These are phyloP conservation scores for Ormyrus pomaceus DNA, from an alignment of 2,888 invertebrate genomes.

Conservation along the genomic window DNA sequence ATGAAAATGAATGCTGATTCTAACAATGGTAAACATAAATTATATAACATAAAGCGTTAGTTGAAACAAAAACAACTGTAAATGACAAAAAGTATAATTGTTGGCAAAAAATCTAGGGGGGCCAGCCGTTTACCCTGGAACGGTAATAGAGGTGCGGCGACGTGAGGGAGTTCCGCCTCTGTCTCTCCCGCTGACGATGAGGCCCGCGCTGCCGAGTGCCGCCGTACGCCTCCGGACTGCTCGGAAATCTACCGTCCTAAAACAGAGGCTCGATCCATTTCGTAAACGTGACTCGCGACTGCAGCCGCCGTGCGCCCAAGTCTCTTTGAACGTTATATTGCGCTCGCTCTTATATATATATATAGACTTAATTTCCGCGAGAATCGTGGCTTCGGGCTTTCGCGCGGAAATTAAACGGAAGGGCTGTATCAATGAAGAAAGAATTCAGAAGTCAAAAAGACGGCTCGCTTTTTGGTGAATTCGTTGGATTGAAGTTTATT, in stretches of 20 bases:
- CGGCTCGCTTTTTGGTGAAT: not conserved
- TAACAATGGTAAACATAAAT: no score
- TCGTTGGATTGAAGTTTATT: slow-evolving; percentile 47
- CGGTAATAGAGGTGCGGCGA: slow-evolving; percentile 71
- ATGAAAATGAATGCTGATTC: no score
- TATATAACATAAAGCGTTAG: no score
- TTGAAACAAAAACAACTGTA: no score
- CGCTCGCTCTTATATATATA: not conserved
- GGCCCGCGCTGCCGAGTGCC: not conserved
- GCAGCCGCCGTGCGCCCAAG: not conserved
- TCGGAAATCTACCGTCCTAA: slow-evolving; percentile 68
- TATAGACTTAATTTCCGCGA: no score
- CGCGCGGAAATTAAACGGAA: not conserved
- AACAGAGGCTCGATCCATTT: slow-evolving; percentile 66
- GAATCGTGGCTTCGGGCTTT: no score
- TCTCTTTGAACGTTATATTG: not conserved
- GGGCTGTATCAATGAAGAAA: not conserved
- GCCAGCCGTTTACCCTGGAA: slow-evolving; percentile 70
- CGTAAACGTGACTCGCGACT: slow-evolving; percentile 42
- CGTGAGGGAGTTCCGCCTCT: slow-evolving; percentile 69
- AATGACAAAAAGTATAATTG: no score
- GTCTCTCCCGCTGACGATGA: slow-evolving; percentile 29
- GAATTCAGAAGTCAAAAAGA: slow-evolving; percentile 16
- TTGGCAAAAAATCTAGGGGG: no score
- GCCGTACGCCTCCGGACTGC: slow-evolving; percentile 64